Conservation (phyloP, 1,140 invertebrate species). For the Leptinotarsa lineolata region DNA sequence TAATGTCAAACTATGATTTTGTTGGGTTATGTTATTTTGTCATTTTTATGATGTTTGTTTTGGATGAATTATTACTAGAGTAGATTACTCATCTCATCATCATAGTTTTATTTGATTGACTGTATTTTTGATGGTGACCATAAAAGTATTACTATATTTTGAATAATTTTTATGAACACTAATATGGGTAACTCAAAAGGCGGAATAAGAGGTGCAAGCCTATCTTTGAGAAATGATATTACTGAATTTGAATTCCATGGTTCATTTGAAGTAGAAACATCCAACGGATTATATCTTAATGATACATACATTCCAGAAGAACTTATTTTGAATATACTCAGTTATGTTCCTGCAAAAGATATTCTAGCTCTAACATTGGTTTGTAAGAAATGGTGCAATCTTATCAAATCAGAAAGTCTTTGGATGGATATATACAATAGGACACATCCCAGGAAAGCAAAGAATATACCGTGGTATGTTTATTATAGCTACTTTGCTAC, state of each 20-base stretch:
- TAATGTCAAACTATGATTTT: too few relatives aligned
- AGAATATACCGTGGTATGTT: conserved; percentile 50
- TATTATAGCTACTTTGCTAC: conserved; percentile 49
- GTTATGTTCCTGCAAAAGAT: conserved; percentile 39
- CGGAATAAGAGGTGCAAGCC: too few relatives aligned
- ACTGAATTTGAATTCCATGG: conserved; percentile 34
- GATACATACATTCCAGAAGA: conserved; percentile 50
- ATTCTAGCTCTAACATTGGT: conserved; percentile 45
- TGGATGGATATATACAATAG: conserved; percentile 44
- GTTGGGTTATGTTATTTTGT: too few relatives aligned
- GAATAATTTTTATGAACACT: too few relatives aligned
- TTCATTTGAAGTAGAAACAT: conserved; percentile 31
- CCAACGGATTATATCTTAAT: conserved; percentile 48
- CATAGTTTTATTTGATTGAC: too few relatives aligned
- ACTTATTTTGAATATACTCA: conserved; percentile 48
- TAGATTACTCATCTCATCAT: too few relatives aligned
- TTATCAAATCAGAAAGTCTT: conserved; percentile 45
- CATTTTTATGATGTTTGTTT: too few relatives aligned
- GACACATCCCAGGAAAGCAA: conserved; percentile 36
- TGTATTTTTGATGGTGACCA: too few relatives aligned
- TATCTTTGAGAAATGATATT: too few relatives aligned
- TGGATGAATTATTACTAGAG: too few relatives aligned
- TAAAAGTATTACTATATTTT: too few relatives aligned
- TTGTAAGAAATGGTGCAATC: conserved; percentile 51
- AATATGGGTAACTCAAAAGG: too few relatives aligned